Conservation (phyloP, 2,797 vertebrate species). For the Coracias cyanogaster region DNA sequence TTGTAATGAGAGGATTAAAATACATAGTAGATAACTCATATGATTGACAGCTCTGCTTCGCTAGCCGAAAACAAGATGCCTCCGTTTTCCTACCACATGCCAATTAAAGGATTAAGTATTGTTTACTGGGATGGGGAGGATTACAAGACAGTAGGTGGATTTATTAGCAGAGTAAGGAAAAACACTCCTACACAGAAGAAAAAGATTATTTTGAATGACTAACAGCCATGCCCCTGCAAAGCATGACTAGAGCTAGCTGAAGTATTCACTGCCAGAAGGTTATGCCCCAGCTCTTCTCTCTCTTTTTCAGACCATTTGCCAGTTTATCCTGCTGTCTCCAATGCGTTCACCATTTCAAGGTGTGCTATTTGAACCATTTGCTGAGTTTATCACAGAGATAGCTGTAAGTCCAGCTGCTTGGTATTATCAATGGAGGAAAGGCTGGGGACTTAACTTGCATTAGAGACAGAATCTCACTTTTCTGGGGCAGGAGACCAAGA, state of each 20-base stretch:
- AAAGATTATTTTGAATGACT: slow-evolving; percentile 43
- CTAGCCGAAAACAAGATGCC: neutral
- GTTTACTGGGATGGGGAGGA: slow-evolving; percentile 32
- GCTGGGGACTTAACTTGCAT: neutral
- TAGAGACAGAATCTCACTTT: neutral
- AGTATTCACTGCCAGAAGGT: neutral
- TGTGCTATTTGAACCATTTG: neutral
- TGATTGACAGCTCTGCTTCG: slow-evolving; percentile 10
- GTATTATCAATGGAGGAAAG: neutral
- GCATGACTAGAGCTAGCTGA: neutral
- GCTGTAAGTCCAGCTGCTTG: neutral
- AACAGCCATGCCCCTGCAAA: slow-evolving; percentile 29
- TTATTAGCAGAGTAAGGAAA: slow-evolving; percentile 65
- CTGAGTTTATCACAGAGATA: neutral
- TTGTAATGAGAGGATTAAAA: slow-evolving; percentile 35
- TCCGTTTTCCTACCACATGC: neutral
- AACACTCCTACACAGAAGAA: slow-evolving; percentile 35
- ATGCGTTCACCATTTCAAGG: neutral
- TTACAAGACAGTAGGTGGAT: slow-evolving; percentile 66
- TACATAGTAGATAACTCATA: neutral
- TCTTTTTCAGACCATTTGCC: neutral
- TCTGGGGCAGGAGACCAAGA: neutral
- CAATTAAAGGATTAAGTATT: slow-evolving; percentile 42
- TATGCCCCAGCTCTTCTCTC: neutral
- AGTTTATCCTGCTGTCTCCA: neutral